Base-by-base conservation (phyloP, 2,888 invertebrate genomes). In the Drosophila silvestris region DNA sequence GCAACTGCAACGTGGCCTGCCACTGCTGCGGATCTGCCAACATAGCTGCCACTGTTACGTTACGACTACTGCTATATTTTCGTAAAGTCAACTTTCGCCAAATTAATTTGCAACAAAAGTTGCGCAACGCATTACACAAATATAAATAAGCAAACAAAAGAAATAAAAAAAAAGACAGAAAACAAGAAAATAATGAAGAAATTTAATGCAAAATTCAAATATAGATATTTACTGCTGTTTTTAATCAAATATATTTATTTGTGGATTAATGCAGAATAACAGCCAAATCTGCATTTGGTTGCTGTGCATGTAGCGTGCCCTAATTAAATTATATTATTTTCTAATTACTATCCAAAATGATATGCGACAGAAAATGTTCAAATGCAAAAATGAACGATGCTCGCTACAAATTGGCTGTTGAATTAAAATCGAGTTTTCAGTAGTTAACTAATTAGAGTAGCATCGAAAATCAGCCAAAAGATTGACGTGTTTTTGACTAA, bases 51-150 rank as follows among this genome's bases (percentile, higher is more conserved):
- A 37, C 53, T 47, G 5, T 37, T 35, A 16, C 37, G 12, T 32
- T 33, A 14, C 37, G 6, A 16, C 56, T 37, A 35, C 62, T 64
- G 64, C 60, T 76, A 79, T 82, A 82, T 79, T 83, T 85, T 52
- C 30, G 30, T 44, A 58, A 67, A 75, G 72, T 75, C 80, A 86
- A 88, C 83, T 88, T 83, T 79, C 54, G 82, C 74, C 85, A 86
- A 86, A 86, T 86, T 86, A 86, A 86, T 86, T 86, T 86, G 85
- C 85, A 85, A 83, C 88, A 80, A 86, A 85, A 88, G 88, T 86
- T 86, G 80, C 79, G 62, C 72, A 60, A 56, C 72, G 72, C 85
- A 87, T 85, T 87, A 82, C 72, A 77, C 68, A 85, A 88, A 85
- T 85, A 47, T 16, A 47, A 47, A 47, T 47, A 47, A 83, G 83